A percentile compares a stretch with the other conserved stretches of the same genome.
phyloP scores from a whole-genome alignment of 2,888 invertebrate species.

The Nephrocerus scutellatus region DNA sequence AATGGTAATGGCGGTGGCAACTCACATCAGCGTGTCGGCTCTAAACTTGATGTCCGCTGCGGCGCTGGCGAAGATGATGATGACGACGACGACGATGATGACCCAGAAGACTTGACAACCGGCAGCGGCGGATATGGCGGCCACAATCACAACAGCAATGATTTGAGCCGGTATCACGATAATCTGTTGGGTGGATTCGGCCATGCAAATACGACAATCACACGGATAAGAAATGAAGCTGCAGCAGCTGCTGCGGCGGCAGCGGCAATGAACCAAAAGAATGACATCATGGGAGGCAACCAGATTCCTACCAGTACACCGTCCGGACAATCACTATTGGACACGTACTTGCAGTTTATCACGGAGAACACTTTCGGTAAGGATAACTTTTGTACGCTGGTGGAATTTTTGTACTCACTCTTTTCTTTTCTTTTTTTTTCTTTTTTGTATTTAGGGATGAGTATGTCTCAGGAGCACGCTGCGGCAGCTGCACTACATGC shows the following conservation, averaged over 20 bases:
- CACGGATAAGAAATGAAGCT: slow-evolving; percentile 57
- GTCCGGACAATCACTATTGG: slow-evolving; percentile 70
- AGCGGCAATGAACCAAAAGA: slow-evolving; percentile 48
- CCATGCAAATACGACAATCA: slow-evolving; percentile 59
- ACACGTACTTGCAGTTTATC: slow-evolving; percentile 82
- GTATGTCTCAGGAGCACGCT: slow-evolving; percentile 60
- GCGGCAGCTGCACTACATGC: slow-evolving; percentile 71
- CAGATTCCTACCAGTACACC: slow-evolving; percentile 60
- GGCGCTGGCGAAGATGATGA: slow-evolving; percentile 57
- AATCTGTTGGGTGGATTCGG: slow-evolving; percentile 46
- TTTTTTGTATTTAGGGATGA: slow-evolving; percentile 47
- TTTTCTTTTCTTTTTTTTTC: not conserved
- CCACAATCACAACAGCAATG: slow-evolving; percentile 28
- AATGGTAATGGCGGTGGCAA: slow-evolving; percentile 46
- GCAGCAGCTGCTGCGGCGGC: slow-evolving; percentile 39
- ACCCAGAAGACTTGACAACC: slow-evolving; percentile 75
- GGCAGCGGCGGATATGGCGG: slow-evolving; percentile 34
- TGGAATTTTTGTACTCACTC: not conserved
- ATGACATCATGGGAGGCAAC: slow-evolving; percentile 53
- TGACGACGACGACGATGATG: slow-evolving; percentile 57
- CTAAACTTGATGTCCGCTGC: slow-evolving; percentile 65
- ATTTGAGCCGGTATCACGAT: slow-evolving; percentile 43
- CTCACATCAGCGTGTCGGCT: slow-evolving; percentile 19
- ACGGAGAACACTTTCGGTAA: slow-evolving; percentile 72
- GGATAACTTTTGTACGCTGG: slow-evolving; percentile 20